phyloP scores from a whole-genome alignment of 1,140 invertebrate species.

The Drosophila lini region DNA sequence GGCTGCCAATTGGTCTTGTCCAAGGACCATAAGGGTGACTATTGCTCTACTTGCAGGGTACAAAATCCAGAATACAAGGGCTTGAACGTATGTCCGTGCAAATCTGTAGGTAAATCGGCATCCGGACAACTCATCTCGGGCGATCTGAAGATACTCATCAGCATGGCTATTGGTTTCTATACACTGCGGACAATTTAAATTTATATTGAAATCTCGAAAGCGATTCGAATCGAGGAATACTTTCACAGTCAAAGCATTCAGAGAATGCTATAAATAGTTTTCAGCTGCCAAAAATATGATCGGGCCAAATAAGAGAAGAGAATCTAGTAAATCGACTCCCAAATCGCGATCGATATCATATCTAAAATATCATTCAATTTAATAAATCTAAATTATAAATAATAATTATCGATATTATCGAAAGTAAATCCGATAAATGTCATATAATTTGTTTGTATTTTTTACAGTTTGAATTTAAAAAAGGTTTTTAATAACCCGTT shows the following conservation, averaged over 20 bases:
- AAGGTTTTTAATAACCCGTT: too few relatives aligned
- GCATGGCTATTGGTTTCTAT: neutral
- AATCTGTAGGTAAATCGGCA: neutral
- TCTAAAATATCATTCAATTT: too few relatives aligned
- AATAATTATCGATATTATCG: neutral
- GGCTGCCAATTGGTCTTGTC: conserved; percentile 1
- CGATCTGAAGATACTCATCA: too few relatives aligned
- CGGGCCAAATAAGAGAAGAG: too few relatives aligned
- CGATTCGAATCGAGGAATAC: neutral
- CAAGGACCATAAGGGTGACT: neutral
- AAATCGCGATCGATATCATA: too few relatives aligned
- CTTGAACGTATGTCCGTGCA: neutral
- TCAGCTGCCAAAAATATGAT: too few relatives aligned
- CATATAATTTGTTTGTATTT: too few relatives aligned
- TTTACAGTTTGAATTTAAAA: too few relatives aligned
- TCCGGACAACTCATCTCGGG: neutral
- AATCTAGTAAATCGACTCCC: too few relatives aligned
- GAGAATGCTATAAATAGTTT: too few relatives aligned
- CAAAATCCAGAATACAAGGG: neutral
- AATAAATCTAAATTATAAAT: neutral
- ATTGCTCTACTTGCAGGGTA: neutral
- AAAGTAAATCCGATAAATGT: too few relatives aligned
- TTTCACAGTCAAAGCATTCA: too few relatives aligned
- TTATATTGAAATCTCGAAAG: neutral
- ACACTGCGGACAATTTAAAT: neutral